These are phyloP conservation scores for Pseudochromis fuscus DNA, from an alignment of 2,797 vertebrate genomes.

Conservation along the genomic window DNA sequence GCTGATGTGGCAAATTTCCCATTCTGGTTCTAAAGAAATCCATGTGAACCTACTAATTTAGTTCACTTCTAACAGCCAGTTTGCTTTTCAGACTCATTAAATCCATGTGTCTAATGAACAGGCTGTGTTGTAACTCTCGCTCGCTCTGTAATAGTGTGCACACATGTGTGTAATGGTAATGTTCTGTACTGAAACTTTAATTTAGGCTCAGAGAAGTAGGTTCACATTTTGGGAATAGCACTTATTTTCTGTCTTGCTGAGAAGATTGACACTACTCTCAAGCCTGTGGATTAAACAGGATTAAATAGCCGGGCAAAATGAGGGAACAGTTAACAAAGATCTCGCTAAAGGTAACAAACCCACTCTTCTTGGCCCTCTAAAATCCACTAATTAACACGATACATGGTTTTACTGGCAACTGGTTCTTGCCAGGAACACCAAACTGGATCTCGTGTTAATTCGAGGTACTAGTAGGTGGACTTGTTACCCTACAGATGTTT, in stretches of 20 bases:
- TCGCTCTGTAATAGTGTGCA: conserved; percentile 14
- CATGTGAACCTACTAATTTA: conserved; percentile 90
- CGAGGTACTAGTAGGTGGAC: neutral
- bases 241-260: neutral
- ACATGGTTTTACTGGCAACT: neutral
- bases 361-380: neutral
- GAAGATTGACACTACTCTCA: conserved; percentile 1
- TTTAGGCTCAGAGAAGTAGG: conserved; percentile 25
- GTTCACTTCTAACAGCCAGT: conserved; percentile 85
- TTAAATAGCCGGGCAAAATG: neutral
- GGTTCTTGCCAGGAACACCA: neutral
- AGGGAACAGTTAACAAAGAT: neutral
- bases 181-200: conserved; percentile 11
- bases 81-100: conserved; percentile 89
- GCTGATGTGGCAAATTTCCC: conserved; percentile 85
- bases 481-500: neutral
- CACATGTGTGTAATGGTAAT: conserved; percentile 40
- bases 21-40: conserved; percentile 83
- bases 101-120: conserved; percentile 87
- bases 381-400: conserved; percentile 4
- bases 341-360: neutral
- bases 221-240: conserved; percentile 13
- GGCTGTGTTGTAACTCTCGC: conserved; percentile 35
- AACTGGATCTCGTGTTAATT: conserved; percentile 1
- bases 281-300: conserved; percentile 15